phyloP scores from a whole-genome alignment of 2,888 invertebrate genomes.

The Torymus texanus region DNA sequence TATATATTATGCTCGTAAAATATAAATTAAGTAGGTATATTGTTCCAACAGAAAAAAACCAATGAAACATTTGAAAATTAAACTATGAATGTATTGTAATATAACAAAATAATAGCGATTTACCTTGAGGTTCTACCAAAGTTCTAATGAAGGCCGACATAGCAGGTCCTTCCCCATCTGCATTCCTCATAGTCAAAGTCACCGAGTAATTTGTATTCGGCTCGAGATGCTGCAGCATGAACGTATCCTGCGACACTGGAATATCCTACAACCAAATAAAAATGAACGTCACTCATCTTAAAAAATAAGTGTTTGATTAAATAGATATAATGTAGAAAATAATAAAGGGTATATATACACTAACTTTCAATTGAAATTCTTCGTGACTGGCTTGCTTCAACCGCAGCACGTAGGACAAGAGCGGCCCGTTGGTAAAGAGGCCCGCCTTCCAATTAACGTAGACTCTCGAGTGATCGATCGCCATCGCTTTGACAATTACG shows the following conservation, averaged over 20 bases:
- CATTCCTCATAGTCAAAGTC: conserved; percentile 87
- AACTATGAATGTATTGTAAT: too few species aligned
- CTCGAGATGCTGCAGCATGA: conserved; percentile 85
- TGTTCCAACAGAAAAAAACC: too few species aligned
- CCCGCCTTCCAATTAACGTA: conserved; percentile 94
- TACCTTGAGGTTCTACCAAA: conserved; percentile 80
- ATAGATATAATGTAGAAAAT: not conserved
- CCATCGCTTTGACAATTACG: conserved; percentile 83
- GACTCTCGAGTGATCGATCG: conserved; percentile 88
- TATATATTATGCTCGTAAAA: too few species aligned
- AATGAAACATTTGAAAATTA: too few species aligned
- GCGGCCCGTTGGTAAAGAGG: conserved; percentile 89
- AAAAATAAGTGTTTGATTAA: not conserved
- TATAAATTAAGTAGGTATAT: too few species aligned
- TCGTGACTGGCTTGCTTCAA: conserved; percentile 78
- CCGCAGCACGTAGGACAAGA: conserved; percentile 89
- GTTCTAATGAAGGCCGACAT: conserved; percentile 82
- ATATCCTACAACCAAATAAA: conserved; percentile 80
- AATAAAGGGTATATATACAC: not conserved
- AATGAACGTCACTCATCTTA: not conserved
- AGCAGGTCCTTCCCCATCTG: conserved; percentile 86
- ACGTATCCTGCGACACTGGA: conserved; percentile 82
- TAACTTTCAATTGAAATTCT: conserved; percentile 80
- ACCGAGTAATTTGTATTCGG: conserved; percentile 85
- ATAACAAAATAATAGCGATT: not conserved